These are phyloP conservation scores for Tupiocoris notatus DNA, from an alignment of 2,888 invertebrate genomes.

Conservation along the genomic window DNA sequence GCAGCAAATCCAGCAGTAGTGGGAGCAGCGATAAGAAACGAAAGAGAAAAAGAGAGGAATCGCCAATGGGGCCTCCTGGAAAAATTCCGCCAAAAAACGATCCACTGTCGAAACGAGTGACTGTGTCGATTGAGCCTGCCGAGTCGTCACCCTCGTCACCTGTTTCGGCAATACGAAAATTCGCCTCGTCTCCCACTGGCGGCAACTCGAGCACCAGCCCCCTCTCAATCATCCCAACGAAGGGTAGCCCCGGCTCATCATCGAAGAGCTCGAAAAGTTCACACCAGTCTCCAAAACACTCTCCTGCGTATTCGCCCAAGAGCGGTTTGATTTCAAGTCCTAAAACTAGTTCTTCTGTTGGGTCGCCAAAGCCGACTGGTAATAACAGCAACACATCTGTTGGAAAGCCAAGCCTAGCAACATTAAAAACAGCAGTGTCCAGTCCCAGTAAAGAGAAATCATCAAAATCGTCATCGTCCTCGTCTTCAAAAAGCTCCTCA, in stretches of 20 bases:
- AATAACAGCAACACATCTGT: slow-evolving; percentile 55
- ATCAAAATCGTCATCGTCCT: slow-evolving; percentile 25
- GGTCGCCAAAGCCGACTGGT: slow-evolving; percentile 69
- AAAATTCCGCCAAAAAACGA: slow-evolving; percentile 73
- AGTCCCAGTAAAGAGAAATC: slow-evolving; percentile 59
- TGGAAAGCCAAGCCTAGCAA: slow-evolving; percentile 86
- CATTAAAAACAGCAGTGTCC: slow-evolving; percentile 75
- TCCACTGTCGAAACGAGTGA: slow-evolving; percentile 68
- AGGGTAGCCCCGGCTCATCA: slow-evolving; percentile 47
- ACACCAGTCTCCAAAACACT: slow-evolving; percentile 48
- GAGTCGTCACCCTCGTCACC: slow-evolving; percentile 64
- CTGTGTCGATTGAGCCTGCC: slow-evolving; percentile 71
- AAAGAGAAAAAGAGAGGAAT: slow-evolving; percentile 75
- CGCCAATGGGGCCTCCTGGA: slow-evolving; percentile 79
- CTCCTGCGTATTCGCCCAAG: slow-evolving; percentile 50
- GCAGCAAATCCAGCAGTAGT: slow-evolving; percentile 50
- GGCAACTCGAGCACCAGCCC: slow-evolving; percentile 38
- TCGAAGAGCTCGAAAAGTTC: slow-evolving; percentile 45
- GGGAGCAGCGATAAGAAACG: slow-evolving; percentile 66
- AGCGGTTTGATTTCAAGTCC: slow-evolving; percentile 48
- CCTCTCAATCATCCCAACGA: slow-evolving; percentile 43
- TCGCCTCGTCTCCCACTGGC: slow-evolving; percentile 70
- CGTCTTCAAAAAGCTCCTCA: slow-evolving; percentile 54
- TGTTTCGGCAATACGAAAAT: slow-evolving; percentile 63
- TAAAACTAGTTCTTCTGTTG: slow-evolving; percentile 57